Conservation (phyloP, 2,113 vertebrate species). For the Tragelaphus imberbis region DNA sequence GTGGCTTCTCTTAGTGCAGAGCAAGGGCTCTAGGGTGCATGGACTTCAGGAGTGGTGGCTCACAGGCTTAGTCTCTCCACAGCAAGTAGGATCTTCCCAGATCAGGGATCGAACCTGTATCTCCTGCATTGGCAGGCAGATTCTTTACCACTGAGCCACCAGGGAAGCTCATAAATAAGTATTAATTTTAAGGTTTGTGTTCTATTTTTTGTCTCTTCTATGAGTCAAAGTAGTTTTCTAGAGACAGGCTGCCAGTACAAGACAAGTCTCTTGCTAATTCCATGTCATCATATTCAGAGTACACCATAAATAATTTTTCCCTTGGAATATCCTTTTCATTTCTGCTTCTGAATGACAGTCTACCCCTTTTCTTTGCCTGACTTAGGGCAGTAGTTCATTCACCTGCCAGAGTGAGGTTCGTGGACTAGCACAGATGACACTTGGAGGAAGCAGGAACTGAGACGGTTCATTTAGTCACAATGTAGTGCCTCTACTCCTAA, state of each 20-base stretch:
- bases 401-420: not conserved
- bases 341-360: not conserved
- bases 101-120: not conserved
- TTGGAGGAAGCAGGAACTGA: not conserved
- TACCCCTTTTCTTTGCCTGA: not conserved
- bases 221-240: not conserved
- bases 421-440: not conserved
- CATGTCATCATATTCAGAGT: not conserved
- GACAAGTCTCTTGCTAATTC: not conserved
- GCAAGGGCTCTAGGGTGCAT: fast-evolving
- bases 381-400: not conserved
- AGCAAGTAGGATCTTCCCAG: not conserved
- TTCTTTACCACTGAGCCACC: not conserved
- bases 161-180: not conserved
- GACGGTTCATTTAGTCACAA: not conserved
- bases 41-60: not conserved
- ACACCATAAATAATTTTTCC: not conserved
- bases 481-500: not conserved
- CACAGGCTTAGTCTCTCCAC: not conserved
- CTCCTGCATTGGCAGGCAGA: not conserved
- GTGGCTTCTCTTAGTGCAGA: not conserved
- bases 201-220: not conserved
- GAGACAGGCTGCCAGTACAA: not conserved
- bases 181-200: not conserved
- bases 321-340: not conserved